Percentiles rank a stretch among this genome's conserved stretches.
phyloP scores from a whole-genome alignment of 2,797 vertebrate species.

The Gymnoscopelus microlampas region DNA sequence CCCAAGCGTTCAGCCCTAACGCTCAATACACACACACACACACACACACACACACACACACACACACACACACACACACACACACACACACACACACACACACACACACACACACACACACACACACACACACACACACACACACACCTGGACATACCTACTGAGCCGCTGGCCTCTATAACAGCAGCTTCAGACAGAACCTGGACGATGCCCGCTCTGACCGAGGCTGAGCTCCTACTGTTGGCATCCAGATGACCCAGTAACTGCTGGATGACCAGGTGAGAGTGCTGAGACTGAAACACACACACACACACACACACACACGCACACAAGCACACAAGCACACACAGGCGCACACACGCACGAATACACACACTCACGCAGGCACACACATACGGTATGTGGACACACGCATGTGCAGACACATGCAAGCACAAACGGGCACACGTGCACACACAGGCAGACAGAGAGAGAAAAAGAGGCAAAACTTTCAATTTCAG shows the following conservation, averaged over 20 bases:
- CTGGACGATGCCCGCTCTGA: conserved; percentile 89
- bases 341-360: too few species aligned
- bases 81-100: conserved; percentile 76
- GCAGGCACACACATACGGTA: too few species aligned
- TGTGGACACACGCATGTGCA: too few species aligned
- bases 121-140: neutral
- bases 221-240: conserved; percentile 84
- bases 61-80: neutral
- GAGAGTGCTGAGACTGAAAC: conserved; percentile 88
- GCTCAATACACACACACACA: neutral
- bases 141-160: conserved; percentile 74
- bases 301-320: too few species aligned
- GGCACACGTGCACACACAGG: too few species aligned
- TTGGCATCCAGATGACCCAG: conserved; percentile 90
- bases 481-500: too few species aligned
- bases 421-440: too few species aligned
- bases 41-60: conserved; percentile 1
- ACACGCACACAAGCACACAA: too few species aligned
- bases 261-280: conserved; percentile 92
- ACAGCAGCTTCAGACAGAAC: conserved; percentile 89
- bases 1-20: too few species aligned
- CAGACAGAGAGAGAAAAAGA: too few species aligned
- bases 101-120: neutral
- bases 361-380: too few species aligned
- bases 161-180: conserved; percentile 88